Base-by-base conservation (phyloP, 1,140 invertebrate species). In the Zophobas morio region DNA sequence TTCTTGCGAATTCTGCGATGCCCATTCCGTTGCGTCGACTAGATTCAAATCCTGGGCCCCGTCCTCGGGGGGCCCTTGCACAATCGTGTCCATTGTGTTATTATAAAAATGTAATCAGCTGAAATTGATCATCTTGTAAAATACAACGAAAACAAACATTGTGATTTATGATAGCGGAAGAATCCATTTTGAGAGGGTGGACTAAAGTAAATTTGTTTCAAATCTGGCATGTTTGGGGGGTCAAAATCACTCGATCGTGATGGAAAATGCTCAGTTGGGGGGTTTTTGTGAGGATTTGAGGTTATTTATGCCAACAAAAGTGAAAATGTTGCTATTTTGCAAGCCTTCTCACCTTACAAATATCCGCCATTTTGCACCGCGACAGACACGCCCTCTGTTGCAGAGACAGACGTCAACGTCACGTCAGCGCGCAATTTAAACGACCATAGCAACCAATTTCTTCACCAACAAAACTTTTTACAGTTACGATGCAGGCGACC, bases 21-120 rank as follows among this genome's bases (percentile, higher is more conserved):
- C 6, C 74, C 74, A 76, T 63, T 42, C 46, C 32, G 51, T 47
- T 1, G 74, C 32, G 6, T 75, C 63, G 40, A 79, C 71, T 70
- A 79, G 46, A 70, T 76, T 75, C 34, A 81, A n/a, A 37, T 76
- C 75, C 51, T 79, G 74, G 46, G 70, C 78, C 34, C 71, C 74
- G 5, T 79, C 76, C 70, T 78, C 71, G 36, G 76, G 75, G 54
- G 77, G 76, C 34, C 70, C 77, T 74, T 82, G 72, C 4, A 81
- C 74, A 20, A 80, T 78, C n/a, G 80, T 79, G 46, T 82, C 81
- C 81, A 82, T 82, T 70, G 49, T 51, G n/a, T 51, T 51, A 51
- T 51, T 60, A 39, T n/a, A 42, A 66, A 66, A 1, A 5, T 40
- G 20, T 5, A 66, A 66, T 66, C 60, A 66, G 37, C 60, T 66